phyloP scores from a whole-genome alignment of 2,888 invertebrate species.

The Epistrophe eligans region DNA sequence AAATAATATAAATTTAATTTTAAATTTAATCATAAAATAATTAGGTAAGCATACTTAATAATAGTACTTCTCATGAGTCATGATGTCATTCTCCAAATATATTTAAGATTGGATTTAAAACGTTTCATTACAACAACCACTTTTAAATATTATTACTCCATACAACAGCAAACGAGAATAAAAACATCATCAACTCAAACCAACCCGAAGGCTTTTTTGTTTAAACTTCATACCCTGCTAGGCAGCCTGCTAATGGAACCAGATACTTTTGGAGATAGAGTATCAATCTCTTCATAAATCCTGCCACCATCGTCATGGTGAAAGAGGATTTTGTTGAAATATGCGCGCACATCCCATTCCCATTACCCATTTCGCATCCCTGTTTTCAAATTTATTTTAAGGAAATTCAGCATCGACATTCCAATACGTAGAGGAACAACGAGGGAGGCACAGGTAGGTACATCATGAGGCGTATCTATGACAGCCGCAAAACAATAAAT shows the following conservation, averaged over 20 bases:
- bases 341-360: slow-evolving; percentile 7
- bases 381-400: not conserved
- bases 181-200: not conserved
- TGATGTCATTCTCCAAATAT: not conserved
- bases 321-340: slow-evolving; percentile 3
- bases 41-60: too few relatives aligned
- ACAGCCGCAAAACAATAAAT: slow-evolving; percentile 78
- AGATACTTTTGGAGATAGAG: not conserved
- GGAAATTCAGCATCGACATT: not conserved
- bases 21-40: not conserved
- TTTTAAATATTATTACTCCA: not conserved
- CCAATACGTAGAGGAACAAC: not conserved
- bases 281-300: not conserved
- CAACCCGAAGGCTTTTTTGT: not conserved
- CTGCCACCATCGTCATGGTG: not conserved
- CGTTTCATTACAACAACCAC: not conserved
- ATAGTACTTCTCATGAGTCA: not conserved
- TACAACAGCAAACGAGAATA: not conserved
- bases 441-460: not conserved
- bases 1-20: too few relatives aligned
- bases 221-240: not conserved
- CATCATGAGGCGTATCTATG: slow-evolving; percentile 76
- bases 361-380: not conserved
- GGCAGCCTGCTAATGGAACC: not conserved
- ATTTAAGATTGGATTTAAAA: not conserved